A percentile compares a stretch with the other conserved stretches of the same genome.
These are phyloP conservation scores for Aurelia sp. DNA, from an alignment of 30 jellyfish, hydroid and myxozoan species.

Conservation along the genomic window DNA sequence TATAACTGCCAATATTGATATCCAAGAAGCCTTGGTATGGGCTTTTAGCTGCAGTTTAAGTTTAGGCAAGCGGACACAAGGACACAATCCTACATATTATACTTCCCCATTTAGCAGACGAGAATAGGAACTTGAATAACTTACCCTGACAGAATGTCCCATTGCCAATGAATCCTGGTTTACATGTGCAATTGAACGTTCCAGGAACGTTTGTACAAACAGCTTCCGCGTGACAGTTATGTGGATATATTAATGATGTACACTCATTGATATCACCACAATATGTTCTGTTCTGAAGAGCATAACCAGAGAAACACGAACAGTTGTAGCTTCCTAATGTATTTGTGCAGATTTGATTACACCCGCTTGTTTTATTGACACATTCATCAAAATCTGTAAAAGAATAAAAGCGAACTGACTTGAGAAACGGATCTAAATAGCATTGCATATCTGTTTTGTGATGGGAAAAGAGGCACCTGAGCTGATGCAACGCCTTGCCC, in stretches of 20 bases:
- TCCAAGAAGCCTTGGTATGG: too few species aligned
- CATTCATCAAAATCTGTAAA: constrained; percentile 41
- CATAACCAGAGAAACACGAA: constrained; percentile 26
- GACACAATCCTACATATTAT: too few species aligned
- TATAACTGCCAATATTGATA: too few species aligned
- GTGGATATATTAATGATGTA: not conserved
- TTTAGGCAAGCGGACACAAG: too few species aligned
- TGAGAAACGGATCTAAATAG: too few species aligned
- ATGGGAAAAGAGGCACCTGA: too few species aligned
- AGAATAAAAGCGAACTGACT: too few species aligned
- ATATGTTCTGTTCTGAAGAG: constrained; percentile 1
- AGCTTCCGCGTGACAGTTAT: constrained; percentile 3
- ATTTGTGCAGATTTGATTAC: constrained; percentile 39
- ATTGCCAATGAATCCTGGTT: constrained; percentile 16
- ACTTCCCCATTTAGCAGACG: too few species aligned
- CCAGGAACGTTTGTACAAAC: constrained; percentile 13
- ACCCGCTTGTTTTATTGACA: constrained; percentile 14
- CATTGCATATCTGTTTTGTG: too few species aligned
- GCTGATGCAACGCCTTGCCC: too few species aligned
- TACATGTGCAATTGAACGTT: constrained; percentile 21
- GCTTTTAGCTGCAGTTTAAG: too few species aligned
- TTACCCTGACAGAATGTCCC: constrained; percentile 29
- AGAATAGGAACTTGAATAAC: not conserved
- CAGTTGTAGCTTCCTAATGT: constrained; percentile 42
- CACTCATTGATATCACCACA: constrained; percentile 42